Conservation (phyloP, 1,140 invertebrate genomes). For the Saccostrea echinata region DNA sequence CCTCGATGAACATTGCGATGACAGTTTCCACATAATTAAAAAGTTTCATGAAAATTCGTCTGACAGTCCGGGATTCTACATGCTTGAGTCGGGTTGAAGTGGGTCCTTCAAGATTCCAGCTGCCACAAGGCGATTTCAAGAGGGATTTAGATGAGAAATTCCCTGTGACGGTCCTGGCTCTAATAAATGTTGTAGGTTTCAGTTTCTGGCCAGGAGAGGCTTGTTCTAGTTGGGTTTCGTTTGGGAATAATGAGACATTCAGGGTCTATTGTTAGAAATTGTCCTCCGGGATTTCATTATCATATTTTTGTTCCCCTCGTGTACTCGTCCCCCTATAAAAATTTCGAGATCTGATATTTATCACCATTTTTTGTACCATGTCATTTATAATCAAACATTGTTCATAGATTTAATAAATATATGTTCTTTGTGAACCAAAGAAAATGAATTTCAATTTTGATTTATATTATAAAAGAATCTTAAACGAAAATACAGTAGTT, state of each 20-base stretch:
- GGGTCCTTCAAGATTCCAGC: conserved; percentile 22
- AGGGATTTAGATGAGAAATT: conserved; percentile 36
- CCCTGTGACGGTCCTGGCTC: not conserved
- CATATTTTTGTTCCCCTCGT: not conserved
- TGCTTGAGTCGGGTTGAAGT: conserved; percentile 33
- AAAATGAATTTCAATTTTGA: too few species aligned
- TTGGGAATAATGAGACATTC: conserved; percentile 19
- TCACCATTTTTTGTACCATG: not conserved
- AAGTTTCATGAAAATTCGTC: conserved; percentile 30
- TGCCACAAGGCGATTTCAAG: conserved; percentile 36
- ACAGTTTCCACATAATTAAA: conserved; percentile 36
- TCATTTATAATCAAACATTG: too few species aligned
- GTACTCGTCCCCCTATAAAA: not conserved
- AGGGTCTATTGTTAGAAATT: not conserved
- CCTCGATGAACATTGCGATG: conserved; percentile 27
- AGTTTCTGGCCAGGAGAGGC: conserved; percentile 2
- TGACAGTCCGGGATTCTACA: conserved; percentile 18
- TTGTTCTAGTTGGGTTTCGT: not conserved
- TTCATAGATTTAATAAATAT: too few species aligned
- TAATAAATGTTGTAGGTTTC: conserved; percentile 31
- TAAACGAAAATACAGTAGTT: too few species aligned
- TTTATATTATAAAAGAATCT: too few species aligned
- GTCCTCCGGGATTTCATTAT: not conserved
- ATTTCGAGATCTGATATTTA: not conserved
- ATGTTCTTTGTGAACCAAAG: too few species aligned